These are phyloP conservation scores for Apamea monoglypha DNA, from an alignment of 2,888 invertebrate genomes.

Conservation along the genomic window DNA sequence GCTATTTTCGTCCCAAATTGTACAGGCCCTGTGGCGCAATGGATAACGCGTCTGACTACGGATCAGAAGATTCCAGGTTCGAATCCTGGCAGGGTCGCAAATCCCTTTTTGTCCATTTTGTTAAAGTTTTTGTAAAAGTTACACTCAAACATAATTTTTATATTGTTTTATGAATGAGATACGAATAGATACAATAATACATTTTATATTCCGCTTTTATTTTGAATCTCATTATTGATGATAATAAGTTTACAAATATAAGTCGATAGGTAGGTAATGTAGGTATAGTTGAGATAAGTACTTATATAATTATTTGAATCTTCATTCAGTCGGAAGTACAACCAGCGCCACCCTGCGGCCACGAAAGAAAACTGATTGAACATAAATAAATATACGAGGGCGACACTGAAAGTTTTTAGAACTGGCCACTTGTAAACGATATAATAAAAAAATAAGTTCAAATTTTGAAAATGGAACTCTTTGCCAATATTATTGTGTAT, in stretches of 20 bases:
- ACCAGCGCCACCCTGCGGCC: not conserved
- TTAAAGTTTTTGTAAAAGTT: conserved; percentile 41
- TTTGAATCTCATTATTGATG: not conserved
- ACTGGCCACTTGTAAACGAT: too few relatives aligned
- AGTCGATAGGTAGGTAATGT: not conserved
- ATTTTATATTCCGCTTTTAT: not conserved
- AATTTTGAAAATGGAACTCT: too few relatives aligned
- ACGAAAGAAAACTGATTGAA: not conserved
- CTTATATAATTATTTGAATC: not conserved
- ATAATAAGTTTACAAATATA: not conserved
- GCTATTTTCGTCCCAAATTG: conserved; percentile 40
- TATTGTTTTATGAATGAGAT: not conserved
- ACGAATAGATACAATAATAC: not conserved
- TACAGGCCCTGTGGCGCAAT: conserved; percentile 91
- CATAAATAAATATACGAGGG: not conserved
- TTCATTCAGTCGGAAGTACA: not conserved
- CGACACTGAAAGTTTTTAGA: too few relatives aligned
- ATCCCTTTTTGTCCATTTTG: conserved; percentile 54
- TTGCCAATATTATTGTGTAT: too few relatives aligned
- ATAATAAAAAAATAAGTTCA: too few relatives aligned
- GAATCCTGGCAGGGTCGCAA: conserved; percentile 91
- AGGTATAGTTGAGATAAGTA: not conserved
- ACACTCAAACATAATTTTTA: not conserved
- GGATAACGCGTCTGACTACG: conserved; percentile 94
- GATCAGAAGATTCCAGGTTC: conserved; percentile 93